A percentile compares a stretch with the other conserved stretches of the same genome.
Conservation (phyloP, 2,113 vertebrate species). For the Arenaria interpres region DNA sequence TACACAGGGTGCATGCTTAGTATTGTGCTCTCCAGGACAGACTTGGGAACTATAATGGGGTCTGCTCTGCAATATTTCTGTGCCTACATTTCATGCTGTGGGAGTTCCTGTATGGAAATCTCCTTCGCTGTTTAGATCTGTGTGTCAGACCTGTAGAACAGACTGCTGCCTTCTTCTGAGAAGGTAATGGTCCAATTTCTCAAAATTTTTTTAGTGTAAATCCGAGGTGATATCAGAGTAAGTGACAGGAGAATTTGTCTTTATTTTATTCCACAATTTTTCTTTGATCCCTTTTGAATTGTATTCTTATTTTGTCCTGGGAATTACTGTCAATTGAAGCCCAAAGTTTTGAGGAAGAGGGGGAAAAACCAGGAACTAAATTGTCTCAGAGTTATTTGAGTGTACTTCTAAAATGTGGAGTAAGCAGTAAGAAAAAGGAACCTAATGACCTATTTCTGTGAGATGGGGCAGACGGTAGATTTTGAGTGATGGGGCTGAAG, state of each 20-base stretch:
- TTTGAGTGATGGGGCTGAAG: neutral
- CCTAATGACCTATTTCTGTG: neutral
- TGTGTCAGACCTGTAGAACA: neutral
- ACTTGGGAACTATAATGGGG: neutral
- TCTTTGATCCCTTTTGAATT: neutral
- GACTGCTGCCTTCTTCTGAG: neutral
- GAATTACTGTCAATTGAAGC: neutral
- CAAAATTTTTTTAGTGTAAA: neutral
- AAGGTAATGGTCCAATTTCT: neutral
- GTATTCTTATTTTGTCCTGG: neutral
- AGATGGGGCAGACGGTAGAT: neutral
- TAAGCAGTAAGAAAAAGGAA: conserved; percentile 24
- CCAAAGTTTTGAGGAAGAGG: neutral
- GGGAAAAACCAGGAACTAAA: neutral
- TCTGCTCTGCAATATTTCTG: conserved; percentile 20
- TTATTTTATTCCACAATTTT: neutral
- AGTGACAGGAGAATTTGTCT: neutral
- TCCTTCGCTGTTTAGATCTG: neutral
- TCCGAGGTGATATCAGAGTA: neutral
- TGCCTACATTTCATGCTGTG: conserved; percentile 1
- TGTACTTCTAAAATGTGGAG: neutral
- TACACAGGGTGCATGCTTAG: neutral
- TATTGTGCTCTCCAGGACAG: neutral
- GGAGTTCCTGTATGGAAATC: neutral
- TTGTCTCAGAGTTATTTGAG: neutral